These are phyloP conservation scores for Psophia crepitans DNA, from an alignment of 2,113 vertebrate genomes.

Conservation along the genomic window DNA sequence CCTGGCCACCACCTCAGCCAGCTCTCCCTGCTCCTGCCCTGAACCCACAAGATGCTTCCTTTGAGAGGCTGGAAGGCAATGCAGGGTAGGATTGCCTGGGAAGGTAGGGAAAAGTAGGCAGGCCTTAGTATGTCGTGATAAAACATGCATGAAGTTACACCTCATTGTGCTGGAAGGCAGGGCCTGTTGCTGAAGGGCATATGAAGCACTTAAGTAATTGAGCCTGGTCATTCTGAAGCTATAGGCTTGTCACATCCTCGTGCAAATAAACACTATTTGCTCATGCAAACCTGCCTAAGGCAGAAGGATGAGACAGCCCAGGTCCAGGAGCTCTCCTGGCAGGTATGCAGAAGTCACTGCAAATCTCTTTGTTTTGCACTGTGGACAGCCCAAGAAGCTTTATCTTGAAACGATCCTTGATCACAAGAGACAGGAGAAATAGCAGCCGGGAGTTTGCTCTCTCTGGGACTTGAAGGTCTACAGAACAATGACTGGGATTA, in stretches of 20 bases:
- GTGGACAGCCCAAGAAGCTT: not conserved
- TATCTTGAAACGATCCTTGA: not conserved
- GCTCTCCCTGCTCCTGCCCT: not conserved
- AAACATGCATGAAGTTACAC: not conserved
- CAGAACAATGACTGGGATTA: not conserved
- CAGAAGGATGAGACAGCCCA: not conserved
- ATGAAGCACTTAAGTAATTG: not conserved
- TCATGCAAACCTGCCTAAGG: not conserved
- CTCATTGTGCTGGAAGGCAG: not conserved
- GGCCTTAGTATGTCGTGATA: not conserved
- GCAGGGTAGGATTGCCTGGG: not conserved
- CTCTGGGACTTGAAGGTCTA: not conserved
- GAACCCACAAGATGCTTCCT: not conserved
- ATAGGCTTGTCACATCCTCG: not conserved
- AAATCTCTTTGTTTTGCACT: not conserved
- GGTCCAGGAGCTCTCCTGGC: not conserved
- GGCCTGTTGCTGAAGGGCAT: not conserved
- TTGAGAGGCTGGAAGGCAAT: not conserved
- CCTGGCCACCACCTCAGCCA: not conserved
- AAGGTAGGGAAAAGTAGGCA: not conserved
- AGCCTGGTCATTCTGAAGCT: not conserved
- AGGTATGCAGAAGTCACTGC: not conserved
- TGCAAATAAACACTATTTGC: not conserved
- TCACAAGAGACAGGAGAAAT: not conserved
- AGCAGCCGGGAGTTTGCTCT: not conserved